A percentile compares a stretch with the other conserved stretches of the same genome.
phyloP scores from a whole-genome alignment of 1,140 invertebrate species.

The Drosophila kohkoa region DNA sequence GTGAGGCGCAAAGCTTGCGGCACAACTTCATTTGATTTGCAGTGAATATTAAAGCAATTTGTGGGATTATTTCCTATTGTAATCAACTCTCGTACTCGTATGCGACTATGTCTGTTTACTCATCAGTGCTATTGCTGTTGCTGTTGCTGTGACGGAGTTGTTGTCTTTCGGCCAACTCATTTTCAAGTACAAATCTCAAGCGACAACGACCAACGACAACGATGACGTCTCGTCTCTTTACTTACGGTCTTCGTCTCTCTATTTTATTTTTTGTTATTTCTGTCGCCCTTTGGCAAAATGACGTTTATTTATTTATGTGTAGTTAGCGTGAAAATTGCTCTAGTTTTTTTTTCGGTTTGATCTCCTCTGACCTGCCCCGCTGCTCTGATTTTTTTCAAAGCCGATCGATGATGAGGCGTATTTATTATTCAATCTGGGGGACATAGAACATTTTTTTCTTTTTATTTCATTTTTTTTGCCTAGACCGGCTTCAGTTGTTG shows the following conservation, averaged over 20 bases:
- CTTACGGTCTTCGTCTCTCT: slow-evolving; percentile 8
- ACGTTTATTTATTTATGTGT: slow-evolving; percentile 54
- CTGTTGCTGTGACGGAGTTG: neutral
- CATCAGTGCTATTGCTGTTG: slow-evolving; percentile 32
- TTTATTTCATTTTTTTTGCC: slow-evolving; percentile 5
- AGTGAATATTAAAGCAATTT: slow-evolving; percentile 84
- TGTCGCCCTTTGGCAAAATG: slow-evolving; percentile 48
- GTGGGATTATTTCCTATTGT: slow-evolving; percentile 84
- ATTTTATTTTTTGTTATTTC: slow-evolving; percentile 14
- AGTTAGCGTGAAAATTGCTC: slow-evolving; percentile 79
- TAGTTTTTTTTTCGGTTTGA: slow-evolving; percentile 44
- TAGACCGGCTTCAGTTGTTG: slow-evolving; percentile 18
- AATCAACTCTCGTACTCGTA: slow-evolving; percentile 65
- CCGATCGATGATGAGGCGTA: slow-evolving; percentile 50
- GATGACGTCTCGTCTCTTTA: slow-evolving; percentile 43
- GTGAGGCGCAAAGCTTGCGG: slow-evolving; percentile 33
- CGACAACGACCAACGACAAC: slow-evolving; percentile 34
- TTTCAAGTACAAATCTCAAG: slow-evolving; percentile 64
- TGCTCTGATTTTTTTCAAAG: neutral
- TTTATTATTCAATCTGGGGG: slow-evolving; percentile 44
- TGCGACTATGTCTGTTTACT: slow-evolving; percentile 19
- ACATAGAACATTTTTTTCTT: slow-evolving; percentile 40
- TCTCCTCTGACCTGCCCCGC: neutral
- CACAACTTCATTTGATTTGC: slow-evolving; percentile 83
- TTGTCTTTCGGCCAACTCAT: slow-evolving; percentile 65